phyloP scores from a whole-genome alignment of 2,797 vertebrate species.

The Crotalus adamanteus region DNA sequence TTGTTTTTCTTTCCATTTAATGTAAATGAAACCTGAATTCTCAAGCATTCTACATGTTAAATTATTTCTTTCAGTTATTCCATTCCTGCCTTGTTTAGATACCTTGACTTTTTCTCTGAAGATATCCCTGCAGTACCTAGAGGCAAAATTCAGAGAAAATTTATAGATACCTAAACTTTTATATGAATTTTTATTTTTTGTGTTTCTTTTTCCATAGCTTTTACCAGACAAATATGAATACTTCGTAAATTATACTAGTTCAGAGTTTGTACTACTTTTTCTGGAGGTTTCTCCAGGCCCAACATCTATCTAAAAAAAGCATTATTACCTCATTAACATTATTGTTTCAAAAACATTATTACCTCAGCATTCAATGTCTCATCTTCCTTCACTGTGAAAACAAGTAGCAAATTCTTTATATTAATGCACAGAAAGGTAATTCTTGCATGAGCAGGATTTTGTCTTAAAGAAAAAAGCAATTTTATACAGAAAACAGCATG shows the following conservation, averaged over 20 bases:
- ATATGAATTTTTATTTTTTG: background rate
- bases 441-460: background rate
- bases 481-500: background rate
- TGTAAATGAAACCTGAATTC: background rate
- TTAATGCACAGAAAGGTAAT: background rate
- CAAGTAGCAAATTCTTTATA: background rate
- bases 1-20: background rate
- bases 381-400: background rate
- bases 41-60: background rate
- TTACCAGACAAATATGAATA: background rate
- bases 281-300: background rate
- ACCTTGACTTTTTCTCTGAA: background rate
- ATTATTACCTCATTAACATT: background rate
- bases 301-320: background rate
- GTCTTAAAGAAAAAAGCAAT: background rate
- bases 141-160: background rate
- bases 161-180: background rate
- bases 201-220: background rate
- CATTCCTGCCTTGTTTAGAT: background rate
- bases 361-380: background rate
- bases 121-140: background rate
- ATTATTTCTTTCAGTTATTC: conserved; percentile 4
- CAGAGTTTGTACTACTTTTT: background rate
- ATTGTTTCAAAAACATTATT: background rate
- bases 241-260: background rate